These are phyloP conservation scores for Carollia perspicillata DNA, from an alignment of 2,113 vertebrate genomes.

Conservation along the genomic window DNA sequence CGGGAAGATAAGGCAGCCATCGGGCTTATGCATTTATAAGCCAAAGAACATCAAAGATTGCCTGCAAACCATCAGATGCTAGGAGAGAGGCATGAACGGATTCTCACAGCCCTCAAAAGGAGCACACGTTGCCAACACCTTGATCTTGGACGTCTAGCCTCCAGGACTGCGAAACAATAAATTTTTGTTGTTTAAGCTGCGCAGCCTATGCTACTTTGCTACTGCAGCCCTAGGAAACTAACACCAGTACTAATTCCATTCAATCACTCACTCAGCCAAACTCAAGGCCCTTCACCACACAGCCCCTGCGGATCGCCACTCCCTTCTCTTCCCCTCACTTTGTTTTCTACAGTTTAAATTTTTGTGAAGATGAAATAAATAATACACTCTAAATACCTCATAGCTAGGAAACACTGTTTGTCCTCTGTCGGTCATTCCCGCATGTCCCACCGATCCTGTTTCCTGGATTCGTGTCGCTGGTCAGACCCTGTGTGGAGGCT, in stretches of 20 bases:
- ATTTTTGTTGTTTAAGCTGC: background rate
- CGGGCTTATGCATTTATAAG: background rate
- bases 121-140: background rate
- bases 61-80: background rate
- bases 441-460: background rate
- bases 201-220: background rate
- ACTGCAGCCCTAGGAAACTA: background rate
- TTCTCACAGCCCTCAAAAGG: background rate
- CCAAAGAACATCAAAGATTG: background rate
- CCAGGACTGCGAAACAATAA: background rate
- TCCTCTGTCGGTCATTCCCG: background rate
- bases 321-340: background rate
- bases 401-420: background rate
- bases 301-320: background rate
- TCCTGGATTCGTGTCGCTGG: fast-evolving
- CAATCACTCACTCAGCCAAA: background rate
- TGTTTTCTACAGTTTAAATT: background rate
- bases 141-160: background rate
- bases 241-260: background rate
- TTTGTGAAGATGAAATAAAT: background rate
- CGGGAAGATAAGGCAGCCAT: background rate
- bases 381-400: background rate
- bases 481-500: background rate
- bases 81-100: background rate
- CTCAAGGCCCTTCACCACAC: background rate